Evolutionary conservation across 2,797 vertebrate genomes (phyloP), one percentile per base, ranked within the genome.

Genomic region (Acanthiza pusilla): DNA sequence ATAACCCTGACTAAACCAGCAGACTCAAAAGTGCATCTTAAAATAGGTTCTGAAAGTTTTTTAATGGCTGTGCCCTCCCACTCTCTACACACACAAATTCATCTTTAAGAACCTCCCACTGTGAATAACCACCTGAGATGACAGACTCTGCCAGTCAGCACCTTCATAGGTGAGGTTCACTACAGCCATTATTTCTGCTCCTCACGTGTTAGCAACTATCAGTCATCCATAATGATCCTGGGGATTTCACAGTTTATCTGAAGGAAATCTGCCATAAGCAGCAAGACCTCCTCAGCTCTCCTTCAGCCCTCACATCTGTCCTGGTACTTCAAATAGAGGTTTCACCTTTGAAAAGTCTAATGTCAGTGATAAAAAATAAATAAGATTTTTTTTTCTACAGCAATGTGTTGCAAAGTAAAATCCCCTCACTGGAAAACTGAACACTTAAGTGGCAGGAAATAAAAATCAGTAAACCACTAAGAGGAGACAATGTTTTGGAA

Each of bases 241-340:
- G 5, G 18, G 40, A 83, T 81, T 75, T 78, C 87, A 77, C n/a
- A 48, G 36, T 32, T 77, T 68, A 92, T 77, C 75, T 70, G 40
- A 93, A 85, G 66, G 75, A 92, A 92, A 92, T 63, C 61, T 74
- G 72, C 61, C 42, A 42, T 21, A 47, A 75, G 73, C 82, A 95
- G 68, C 40, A 72, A 78, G 75, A 85, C 66, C 70, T 91, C 76
- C 81, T 92, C 62, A 83, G 78, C 50, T 91, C 30, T 63, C 57
- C 84, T 90, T 90, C 48, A 91, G 63, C 73, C 79, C 66, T 93
- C 81, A 45, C 82, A 95, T 77, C 89, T 84, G 89, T 48, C 78
- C 78, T 27, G 23, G 32, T 81, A 75, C 47, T 88, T 85, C 88
- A 94, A 84, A 95, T 36, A 81, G 54, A 32, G 66, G 20, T 34